A percentile compares a stretch with the other conserved stretches of the same genome.
Conservation (phyloP, 2,797 vertebrate genomes). For the Microctenopoma lineatum region DNA sequence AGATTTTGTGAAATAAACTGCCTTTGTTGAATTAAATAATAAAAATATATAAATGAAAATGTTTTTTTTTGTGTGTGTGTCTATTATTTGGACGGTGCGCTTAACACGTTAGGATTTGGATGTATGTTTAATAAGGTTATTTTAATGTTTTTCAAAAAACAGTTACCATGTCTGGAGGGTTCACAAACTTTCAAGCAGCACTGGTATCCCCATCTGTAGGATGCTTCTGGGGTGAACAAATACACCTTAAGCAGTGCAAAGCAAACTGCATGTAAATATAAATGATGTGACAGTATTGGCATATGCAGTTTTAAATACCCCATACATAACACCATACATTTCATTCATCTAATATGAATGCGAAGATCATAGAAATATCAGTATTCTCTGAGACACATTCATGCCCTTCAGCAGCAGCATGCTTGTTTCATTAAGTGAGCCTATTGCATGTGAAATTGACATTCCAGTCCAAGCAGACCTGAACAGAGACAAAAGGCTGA, state of each 20-base stretch:
- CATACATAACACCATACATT: not conserved
- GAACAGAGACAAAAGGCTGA: constrained; percentile 34
- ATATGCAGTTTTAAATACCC: constrained; percentile 31
- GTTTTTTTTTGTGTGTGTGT: no score
- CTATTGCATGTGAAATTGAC: constrained; percentile 46
- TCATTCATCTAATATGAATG: constrained; percentile 35
- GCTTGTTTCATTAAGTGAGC: constrained; percentile 30
- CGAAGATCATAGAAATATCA: constrained; percentile 21
- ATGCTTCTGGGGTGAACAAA: constrained; percentile 15
- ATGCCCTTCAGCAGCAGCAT: constrained; percentile 27
- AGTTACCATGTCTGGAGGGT: no score
- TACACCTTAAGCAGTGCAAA: not conserved
- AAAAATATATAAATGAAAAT: no score
- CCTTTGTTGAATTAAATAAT: no score
- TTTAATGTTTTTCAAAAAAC: no score
- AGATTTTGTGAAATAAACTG: no score
- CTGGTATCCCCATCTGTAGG: constrained; percentile 1
- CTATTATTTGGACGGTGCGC: no score
- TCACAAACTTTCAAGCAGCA: no score
- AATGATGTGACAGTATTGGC: constrained; percentile 30
- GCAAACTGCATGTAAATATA: constrained; percentile 17
- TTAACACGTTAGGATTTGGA: no score
- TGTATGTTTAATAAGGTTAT: no score
- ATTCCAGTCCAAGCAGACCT: constrained; percentile 46
- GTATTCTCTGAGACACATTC: constrained; percentile 29